Conservation (phyloP, 2,888 invertebrate genomes). For the Brenthis ino region DNA sequence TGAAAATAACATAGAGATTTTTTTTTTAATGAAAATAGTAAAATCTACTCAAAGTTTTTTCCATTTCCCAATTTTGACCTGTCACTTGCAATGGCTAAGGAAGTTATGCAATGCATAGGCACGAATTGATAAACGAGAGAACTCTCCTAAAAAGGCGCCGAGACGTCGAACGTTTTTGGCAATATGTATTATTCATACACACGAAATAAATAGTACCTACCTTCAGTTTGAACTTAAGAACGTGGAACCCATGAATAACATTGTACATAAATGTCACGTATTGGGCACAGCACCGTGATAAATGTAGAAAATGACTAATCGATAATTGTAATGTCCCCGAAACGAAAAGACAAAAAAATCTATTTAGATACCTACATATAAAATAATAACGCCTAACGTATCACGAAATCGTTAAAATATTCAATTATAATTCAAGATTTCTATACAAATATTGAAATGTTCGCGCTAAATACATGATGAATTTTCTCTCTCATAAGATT, state of each 20-base stretch:
- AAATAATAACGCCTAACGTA: not conserved
- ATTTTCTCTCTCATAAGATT: slow-evolving; percentile 29
- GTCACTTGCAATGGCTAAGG: slow-evolving; percentile 46
- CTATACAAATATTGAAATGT: slow-evolving; percentile 27
- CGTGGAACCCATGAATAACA: slow-evolving; percentile 42
- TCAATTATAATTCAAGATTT: slow-evolving; percentile 14
- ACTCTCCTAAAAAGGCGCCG: slow-evolving; percentile 58
- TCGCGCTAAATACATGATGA: slow-evolving; percentile 24
- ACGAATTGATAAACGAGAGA: slow-evolving; percentile 48
- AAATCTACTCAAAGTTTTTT: not conserved
- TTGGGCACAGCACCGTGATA: slow-evolving; percentile 34
- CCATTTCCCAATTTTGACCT: slow-evolving; percentile 7
- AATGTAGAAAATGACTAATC: slow-evolving; percentile 33
- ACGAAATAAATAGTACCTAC: slow-evolving; percentile 57
- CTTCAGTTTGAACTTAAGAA: slow-evolving; percentile 42
- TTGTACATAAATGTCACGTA: slow-evolving; percentile 39
- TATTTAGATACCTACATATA: not conserved
- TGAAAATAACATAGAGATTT: not conserved
- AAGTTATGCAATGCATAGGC: slow-evolving; percentile 48
- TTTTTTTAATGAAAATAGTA: not conserved
- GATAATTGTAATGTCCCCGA: slow-evolving; percentile 25
- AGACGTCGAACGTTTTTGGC: slow-evolving; percentile 58
- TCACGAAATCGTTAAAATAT: slow-evolving; percentile 5
- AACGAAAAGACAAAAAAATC: slow-evolving; percentile 17
- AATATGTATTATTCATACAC: slow-evolving; percentile 72